A percentile compares a stretch with the other conserved stretches of the same genome.
Conservation (phyloP, 2,113 vertebrate genomes). For the Scomber japonicus region DNA sequence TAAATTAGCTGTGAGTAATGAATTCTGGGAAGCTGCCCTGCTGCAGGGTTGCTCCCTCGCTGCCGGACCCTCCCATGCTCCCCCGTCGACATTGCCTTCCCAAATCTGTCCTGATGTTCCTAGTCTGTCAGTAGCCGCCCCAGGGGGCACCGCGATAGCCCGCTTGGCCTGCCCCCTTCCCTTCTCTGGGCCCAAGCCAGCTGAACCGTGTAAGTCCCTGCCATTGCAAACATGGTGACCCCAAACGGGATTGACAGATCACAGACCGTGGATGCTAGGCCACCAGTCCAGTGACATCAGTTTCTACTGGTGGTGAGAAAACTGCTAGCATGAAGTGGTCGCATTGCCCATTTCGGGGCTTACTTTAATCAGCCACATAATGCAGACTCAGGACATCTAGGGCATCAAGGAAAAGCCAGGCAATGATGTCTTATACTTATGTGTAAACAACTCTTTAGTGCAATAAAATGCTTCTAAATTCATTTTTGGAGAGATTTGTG, state of each 20-base stretch:
- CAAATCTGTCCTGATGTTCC: slow-evolving; percentile 95
- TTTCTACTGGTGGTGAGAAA: slow-evolving; percentile 82
- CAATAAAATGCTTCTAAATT: slow-evolving; percentile 32
- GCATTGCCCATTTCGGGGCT: slow-evolving; percentile 36
- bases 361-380: slow-evolving; percentile 22
- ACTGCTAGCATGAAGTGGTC: slow-evolving; percentile 65
- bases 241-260: slow-evolving; percentile 89
- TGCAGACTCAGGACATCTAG: background rate
- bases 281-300: slow-evolving; percentile 84
- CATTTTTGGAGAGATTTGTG: slow-evolving; percentile 34
- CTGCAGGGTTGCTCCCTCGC: slow-evolving; percentile 83
- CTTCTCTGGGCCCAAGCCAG: slow-evolving; percentile 89
- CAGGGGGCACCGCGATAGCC: slow-evolving; percentile 83
- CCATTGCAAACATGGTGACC: slow-evolving; percentile 85
- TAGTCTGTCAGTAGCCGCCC: slow-evolving; percentile 91
- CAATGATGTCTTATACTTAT: background rate
- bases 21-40: slow-evolving; percentile 81
- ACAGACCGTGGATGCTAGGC: slow-evolving; percentile 82
- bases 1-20: slow-evolving; percentile 85
- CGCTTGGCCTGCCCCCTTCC: slow-evolving; percentile 66
- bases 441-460: slow-evolving; percentile 51
- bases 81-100: slow-evolving; percentile 87
- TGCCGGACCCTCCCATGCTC: slow-evolving; percentile 85
- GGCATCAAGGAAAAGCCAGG: slow-evolving; percentile 5
- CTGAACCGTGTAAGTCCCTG: slow-evolving; percentile 92